Evolutionary conservation across 2,888 invertebrate genomes (phyloP), one percentile per base, ranked within the genome.

Genomic region (Panopea generosa): DNA sequence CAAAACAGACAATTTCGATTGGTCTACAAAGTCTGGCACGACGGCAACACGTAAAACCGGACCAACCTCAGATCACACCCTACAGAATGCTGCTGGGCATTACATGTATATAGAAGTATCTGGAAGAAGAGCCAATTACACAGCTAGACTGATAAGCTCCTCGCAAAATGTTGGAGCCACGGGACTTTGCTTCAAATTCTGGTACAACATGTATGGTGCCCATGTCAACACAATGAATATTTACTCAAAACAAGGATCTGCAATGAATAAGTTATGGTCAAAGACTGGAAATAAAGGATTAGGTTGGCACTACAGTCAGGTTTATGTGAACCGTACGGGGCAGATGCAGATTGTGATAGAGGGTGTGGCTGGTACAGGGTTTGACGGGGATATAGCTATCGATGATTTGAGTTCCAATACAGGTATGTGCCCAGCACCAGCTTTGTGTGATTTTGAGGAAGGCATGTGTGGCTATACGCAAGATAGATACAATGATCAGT

Each of bases 201-300:
- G 90, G 90, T 92, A 90, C 80, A 89, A 89, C 77, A 91, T 91
- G 91, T 90, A 88, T 82, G 92, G 92, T 26, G 85, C 89, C 29
- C 77, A 86, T 70, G 86, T 91, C 22, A 90, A 89, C 76, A 80
- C 79, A 2, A 70, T 92, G 14, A 87, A 86, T 52, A 67, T 92
- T n/a, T 86, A 86, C 53, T 59, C 84, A 18, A 73, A 75, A 53
- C 71, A 70, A 27, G 66, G 79, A 22, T 29, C 60, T 7, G 18
- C 22, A 18, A 60, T 66, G 45, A 76, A 72, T 38, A 77, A 49
- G 9, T 61, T 75, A 9, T 90, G 88, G 88, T 84, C 86, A 14
- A 82, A 83, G 33, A 69, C 66, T 33, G 91, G 91, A 11, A 85
- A 87, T 57, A 84, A 86, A 69, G 90, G 91, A 0, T 72, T 85